Base-by-base conservation (phyloP, 2,113 vertebrate genomes). In the Thalassoma bifasciatum region DNA sequence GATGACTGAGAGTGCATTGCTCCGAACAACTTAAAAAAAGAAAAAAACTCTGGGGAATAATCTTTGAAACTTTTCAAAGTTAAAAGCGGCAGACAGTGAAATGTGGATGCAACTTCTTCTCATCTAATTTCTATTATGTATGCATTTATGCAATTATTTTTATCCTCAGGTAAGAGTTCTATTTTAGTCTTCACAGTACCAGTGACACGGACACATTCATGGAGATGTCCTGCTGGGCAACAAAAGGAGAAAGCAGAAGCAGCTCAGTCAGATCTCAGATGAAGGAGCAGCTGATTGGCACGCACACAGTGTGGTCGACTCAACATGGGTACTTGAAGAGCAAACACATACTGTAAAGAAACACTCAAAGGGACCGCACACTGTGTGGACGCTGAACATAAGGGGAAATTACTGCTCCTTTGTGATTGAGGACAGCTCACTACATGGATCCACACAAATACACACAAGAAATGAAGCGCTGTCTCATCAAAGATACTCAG, bases 241-340 rank as follows among this genome's bases (percentile, higher is more conserved):
- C 6, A 56, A 40, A 72, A 17, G 21, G 47, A 38, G 47, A 72
- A 63, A 54, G 1, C 14, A 62, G 30, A 60, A 30, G 54, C 2
- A n/a, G 46, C 79, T 76, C 77, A 66, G 67, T 58, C 11, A 30
- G 67, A 86, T 67, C 37, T 72, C 74, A 36, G 47, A 78, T 85
- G 71, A 79, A 71, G 75, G 50, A 84, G 81, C 34, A 23, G 65
- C 62, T 86, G 79, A 91, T 85, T 83, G 85, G 63, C 87, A 84
- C 56, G 77, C 26, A 7, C 72, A 38, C 65, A 5, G 21, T 65
- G 82, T 7, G n/a, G 80, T 66, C 84, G 34, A 59, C 79, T 85
- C 72, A 50, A 79, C 67, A 72, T 2, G 5, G 56, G 42, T 17
- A 64, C 65, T 72, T 17, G 53, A 84, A 79, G 51, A 64, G 40